Evolutionary conservation across 1,140 invertebrate genomes (phyloP).

Genomic region (Probaryconus sp.): DNA sequence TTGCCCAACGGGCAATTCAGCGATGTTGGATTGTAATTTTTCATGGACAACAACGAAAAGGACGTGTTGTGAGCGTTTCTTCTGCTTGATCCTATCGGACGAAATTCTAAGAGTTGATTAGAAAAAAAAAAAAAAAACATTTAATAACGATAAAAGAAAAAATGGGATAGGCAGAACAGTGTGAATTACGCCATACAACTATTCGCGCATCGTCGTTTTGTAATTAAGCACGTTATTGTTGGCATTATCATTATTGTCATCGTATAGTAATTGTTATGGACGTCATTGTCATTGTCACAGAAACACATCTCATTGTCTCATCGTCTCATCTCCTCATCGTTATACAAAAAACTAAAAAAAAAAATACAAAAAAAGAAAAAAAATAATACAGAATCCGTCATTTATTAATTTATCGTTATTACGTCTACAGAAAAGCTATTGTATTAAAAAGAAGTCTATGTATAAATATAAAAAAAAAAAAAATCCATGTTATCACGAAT

Average conservation of each 20-base stretch:
- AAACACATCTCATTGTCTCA: slow-evolving; percentile 64
- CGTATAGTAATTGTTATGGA: slow-evolving; percentile 66
- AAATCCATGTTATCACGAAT: slow-evolving; percentile 66
- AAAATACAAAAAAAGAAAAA: no score
- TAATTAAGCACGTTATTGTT: slow-evolving; percentile 66
- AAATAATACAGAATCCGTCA: slow-evolving; percentile 58
- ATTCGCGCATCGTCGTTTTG: slow-evolving; percentile 61
- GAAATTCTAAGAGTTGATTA: slow-evolving; percentile 7
- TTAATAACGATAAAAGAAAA: slow-evolving; percentile 42
- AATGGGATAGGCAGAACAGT: slow-evolving; percentile 52
- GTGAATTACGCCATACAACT: slow-evolving; percentile 63
- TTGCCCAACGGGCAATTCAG: no score
- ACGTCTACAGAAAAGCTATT: slow-evolving; percentile 54
- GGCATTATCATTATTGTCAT: slow-evolving; percentile 67
- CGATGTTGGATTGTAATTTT: no score
- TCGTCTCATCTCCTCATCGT: slow-evolving; percentile 58
- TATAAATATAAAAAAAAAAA: slow-evolving; percentile 63
- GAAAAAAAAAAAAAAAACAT: slow-evolving; percentile 15
- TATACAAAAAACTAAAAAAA: no score
- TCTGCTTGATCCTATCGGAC: slow-evolving; percentile 42
- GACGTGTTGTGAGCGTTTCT: slow-evolving; percentile 55
- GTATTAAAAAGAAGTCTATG: slow-evolving; percentile 60
- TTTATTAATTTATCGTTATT: slow-evolving; percentile 68
- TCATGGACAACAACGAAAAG: no score
- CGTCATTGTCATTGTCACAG: slow-evolving; percentile 65